Base-by-base conservation (phyloP, 2,888 invertebrate genomes). In the Cheilosia grossa region DNA sequence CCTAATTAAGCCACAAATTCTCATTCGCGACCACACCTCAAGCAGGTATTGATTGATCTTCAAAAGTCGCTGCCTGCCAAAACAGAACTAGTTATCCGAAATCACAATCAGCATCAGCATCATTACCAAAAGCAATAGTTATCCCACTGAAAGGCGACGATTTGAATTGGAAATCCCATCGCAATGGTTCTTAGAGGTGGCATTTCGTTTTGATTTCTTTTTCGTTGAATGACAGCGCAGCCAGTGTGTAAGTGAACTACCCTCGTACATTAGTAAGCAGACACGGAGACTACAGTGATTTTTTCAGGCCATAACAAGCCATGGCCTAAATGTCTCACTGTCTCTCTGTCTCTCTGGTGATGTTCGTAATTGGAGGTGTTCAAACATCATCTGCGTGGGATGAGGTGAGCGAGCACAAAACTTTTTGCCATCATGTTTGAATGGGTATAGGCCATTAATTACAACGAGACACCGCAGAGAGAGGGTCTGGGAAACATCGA, bases 311-410 rank as follows among this genome's bases (percentile, higher is more conserved):
- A 64, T 42, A 75, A 30, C 53, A 49, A 82, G 44, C 72, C 82
- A 37, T 82, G 82, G 78, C 78, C 66, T 72, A 72, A 66, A 67
- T 82, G 82, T 78, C 53, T 66, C 47, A n/a, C 15, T 53, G 66
- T 24, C 53, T 72, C 47, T 15, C 17, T 59, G 44, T 15, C 54
- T 47, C 40, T 27, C 33, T 53, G 42, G 42, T 24, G 63, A 33
- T 66, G 33, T 44, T 64, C 54, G 74, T 83, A 74, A 80, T 83
- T 70, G 69, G 70, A 83, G 83, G 83, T 80, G 80, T 75, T 80
- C 69, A 64, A 70, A 70, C 69, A 51, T 74, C 74, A 58, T 69
- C 74, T 70, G 74, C 74, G 83, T 83, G 83, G 83, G 83, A 64
- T 75, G 75, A 64, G 49, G 10, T 56, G 63, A 61, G 70, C 75